These are phyloP conservation scores for Himantopus leucocephalus DNA, from an alignment of 2,113 vertebrate genomes.

Conservation along the genomic window DNA sequence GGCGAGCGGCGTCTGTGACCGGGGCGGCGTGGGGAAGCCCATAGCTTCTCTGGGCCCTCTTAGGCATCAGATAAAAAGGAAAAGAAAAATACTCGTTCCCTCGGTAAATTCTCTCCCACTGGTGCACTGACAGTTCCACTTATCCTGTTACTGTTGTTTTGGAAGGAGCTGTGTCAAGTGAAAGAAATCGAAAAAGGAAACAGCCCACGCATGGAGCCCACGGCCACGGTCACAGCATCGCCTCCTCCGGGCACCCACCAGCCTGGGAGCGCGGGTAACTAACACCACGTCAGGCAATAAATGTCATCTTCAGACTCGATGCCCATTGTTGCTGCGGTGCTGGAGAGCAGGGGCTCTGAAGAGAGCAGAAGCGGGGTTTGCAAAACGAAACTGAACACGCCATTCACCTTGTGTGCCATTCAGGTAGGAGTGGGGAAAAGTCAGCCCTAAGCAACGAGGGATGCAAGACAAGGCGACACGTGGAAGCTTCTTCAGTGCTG, in stretches of 20 bases:
- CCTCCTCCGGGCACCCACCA: neutral
- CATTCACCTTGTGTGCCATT: neutral
- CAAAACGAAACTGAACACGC: neutral
- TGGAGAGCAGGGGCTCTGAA: neutral
- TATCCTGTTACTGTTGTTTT: neutral
- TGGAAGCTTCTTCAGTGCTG: neutral
- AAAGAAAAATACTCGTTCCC: neutral
- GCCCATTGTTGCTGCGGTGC: rapidly evolving
- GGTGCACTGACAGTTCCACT: neutral
- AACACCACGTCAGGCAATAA: neutral
- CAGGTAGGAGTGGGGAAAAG: rapidly evolving
- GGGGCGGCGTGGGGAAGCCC: rapidly evolving
- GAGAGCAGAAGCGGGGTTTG: neutral
- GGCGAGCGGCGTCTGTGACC: rapidly evolving
- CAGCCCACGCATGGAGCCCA: rapidly evolving
- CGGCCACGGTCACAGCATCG: neutral
- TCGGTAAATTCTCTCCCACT: neutral
- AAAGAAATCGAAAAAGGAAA: rapidly evolving
- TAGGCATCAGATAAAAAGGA: neutral
- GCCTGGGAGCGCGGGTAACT: neutral
- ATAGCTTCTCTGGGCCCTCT: neutral
- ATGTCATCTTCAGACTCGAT: rapidly evolving
- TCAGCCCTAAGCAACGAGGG: rapidly evolving
- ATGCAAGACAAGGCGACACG: neutral
- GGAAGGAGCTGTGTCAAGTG: slow-evolving; percentile 17